Conservation (phyloP, 2,797 vertebrate species). For the Denticeps clupeoides region DNA sequence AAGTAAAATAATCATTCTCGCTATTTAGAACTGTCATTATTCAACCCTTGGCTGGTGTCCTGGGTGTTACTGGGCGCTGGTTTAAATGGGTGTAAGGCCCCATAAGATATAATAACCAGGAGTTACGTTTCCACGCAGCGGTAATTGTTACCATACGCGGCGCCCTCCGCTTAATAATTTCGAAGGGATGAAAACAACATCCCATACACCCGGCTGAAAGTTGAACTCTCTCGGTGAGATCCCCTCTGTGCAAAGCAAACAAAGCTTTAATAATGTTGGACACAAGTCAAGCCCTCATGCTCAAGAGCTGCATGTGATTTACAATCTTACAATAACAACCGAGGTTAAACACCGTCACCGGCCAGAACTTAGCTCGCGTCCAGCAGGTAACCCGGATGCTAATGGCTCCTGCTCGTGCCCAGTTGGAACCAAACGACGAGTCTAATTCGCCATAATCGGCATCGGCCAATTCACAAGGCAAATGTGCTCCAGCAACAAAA, state of each 20-base stretch:
- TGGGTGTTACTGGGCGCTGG: not conserved
- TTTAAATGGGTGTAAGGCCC: not conserved
- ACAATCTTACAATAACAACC: slow-evolving; percentile 14
- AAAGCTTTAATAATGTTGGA: slow-evolving; percentile 12
- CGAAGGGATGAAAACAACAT: not conserved
- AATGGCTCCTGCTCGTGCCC: not conserved
- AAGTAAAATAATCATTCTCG: not conserved
- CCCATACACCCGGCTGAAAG: not conserved
- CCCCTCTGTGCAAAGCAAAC: slow-evolving; percentile 8
- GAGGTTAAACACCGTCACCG: slow-evolving; percentile 8
- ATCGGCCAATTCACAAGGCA: not conserved
- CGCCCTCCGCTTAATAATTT: not conserved
- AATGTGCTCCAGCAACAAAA: not conserved
- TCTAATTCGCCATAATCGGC: slow-evolving; percentile 8
- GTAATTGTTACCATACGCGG: slow-evolving; percentile 5
- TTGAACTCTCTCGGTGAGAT: slow-evolving; percentile 6
- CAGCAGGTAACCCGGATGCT: slow-evolving; percentile 5
- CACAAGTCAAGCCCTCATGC: slow-evolving; percentile 1
- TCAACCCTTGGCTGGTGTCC: not conserved
- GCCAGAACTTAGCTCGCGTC: slow-evolving; percentile 2
- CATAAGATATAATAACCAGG: slow-evolving; percentile 7
- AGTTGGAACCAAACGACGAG: slow-evolving; percentile 15
- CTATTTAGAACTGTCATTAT: not conserved
- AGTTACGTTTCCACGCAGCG: slow-evolving; percentile 5
- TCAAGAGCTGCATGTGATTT: slow-evolving; percentile 13